Evolutionary conservation across 2,113 vertebrate genomes (phyloP), one percentile per base, ranked within the genome.

Genomic region (Macrotis lagotis): DNA sequence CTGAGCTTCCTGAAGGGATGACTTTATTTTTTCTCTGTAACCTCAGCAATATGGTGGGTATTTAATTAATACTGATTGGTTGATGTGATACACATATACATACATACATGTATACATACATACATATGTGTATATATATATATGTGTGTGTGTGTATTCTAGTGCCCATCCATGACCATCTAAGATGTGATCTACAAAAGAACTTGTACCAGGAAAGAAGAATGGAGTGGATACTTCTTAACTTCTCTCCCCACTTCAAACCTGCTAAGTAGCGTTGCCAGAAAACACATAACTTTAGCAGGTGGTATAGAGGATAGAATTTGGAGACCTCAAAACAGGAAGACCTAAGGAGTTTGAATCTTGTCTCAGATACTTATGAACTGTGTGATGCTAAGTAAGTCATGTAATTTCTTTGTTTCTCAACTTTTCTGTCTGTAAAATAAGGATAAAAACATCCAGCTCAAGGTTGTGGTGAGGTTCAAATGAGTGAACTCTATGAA

Each of bases 211-310:
- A 28, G 95, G 49, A 1, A 74, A 26, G 24, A 88, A 6, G 25
- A 59, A 59, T 51, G 53, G 2, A 47, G 51, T 48, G 28, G 83
- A 88, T 93, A 92, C 49, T n/a, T 89, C 49, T 0, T 25, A 91
- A 93, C 48, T 91, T 92, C 94, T 49, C 28, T 51, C 52, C 7
- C 2, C 11, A 22, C 50, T 37, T 92, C 74, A 93, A 51, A 59
- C 47, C 91, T 47, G 93, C 89, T 8, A 91, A 53, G 50, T 25
- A 96, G 88, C 51, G 95, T 50, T 22, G 44, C 83, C 90, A 95
- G 48, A 95, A 96, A 96, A 95, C n/a, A n/a, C n/a, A n/a, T n/a
- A n/a, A n/a, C n/a, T n/a, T n/a, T 12, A 31, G 28, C 7, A 26
- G 28, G 3, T 31, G 55, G 55, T 59, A 59, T 0, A 59, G 55